Evolutionary conservation across 2,113 vertebrate genomes (phyloP).

Genomic region (Cryptotis parvus): DNA sequence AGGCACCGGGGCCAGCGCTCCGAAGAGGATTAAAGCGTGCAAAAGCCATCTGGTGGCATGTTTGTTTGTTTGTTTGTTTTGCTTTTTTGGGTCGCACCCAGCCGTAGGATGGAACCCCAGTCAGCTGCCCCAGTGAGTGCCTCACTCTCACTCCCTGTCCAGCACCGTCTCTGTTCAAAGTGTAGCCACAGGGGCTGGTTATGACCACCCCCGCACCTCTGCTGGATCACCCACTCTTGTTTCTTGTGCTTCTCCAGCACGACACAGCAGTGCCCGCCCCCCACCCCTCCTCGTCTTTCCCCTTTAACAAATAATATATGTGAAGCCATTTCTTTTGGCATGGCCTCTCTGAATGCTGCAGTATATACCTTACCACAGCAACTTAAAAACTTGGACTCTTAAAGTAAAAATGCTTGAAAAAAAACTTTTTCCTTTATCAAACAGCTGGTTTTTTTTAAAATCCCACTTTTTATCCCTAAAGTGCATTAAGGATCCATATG

Average conservation of each 20-base stretch:
- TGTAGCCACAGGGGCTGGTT: no score
- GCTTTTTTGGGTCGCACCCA: no score
- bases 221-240: neutral
- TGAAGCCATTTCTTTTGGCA: neutral
- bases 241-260: neutral
- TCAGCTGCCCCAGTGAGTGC: no score
- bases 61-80: no score
- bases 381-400: conserved; percentile 23
- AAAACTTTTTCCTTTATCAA: no score
- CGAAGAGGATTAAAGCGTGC: neutral
- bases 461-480: neutral
- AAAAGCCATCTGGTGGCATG: neutral
- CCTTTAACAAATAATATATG: neutral
- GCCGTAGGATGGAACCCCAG: no score
- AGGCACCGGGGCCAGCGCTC: neutral
- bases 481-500: neutral
- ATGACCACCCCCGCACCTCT: neutral
- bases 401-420: neutral
- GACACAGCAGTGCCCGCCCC: neutral
- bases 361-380: conserved; percentile 19
- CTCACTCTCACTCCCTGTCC: no score
- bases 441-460: no score
- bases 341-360: neutral
- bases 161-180: no score
- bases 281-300: neutral